These are phyloP conservation scores for Rhincodon typus DNA, from an alignment of 2,797 vertebrate genomes.

Conservation along the genomic window DNA sequence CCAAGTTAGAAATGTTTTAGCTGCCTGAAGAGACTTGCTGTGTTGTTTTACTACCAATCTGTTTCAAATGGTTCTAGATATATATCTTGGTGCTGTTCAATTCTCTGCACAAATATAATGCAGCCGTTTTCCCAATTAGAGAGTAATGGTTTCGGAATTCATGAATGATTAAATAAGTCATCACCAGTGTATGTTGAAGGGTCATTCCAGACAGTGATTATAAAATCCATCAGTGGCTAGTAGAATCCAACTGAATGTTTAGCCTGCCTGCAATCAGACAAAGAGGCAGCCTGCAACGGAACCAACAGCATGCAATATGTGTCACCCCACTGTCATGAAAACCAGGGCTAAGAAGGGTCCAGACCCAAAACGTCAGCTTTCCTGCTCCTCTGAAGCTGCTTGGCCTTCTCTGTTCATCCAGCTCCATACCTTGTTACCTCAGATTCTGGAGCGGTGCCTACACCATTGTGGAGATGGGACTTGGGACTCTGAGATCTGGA, in stretches of 20 bases:
- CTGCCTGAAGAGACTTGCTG: background rate
- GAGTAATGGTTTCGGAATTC: background rate
- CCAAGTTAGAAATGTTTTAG: background rate
- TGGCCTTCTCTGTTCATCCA: too few species aligned
- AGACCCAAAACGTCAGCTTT: too few species aligned
- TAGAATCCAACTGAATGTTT: background rate
- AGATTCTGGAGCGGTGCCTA: background rate
- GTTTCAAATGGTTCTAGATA: background rate
- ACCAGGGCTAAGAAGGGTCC: background rate
- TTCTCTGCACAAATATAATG: background rate
- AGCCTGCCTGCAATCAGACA: background rate
- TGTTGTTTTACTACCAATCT: background rate
- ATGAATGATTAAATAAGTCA: background rate
- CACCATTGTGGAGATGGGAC: too few species aligned
- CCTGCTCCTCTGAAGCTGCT: too few species aligned
- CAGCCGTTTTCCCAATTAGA: background rate
- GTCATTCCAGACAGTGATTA: background rate
- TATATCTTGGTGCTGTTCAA: background rate
- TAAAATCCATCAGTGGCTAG: background rate
- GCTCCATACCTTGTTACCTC: too few species aligned
- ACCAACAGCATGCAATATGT: background rate
- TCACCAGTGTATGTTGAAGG: background rate
- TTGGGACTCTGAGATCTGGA: too few species aligned
- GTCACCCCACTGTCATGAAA: background rate
- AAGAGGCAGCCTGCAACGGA: background rate